Conservation (phyloP, 2,888 invertebrate genomes). For the Deilephila elpenor region DNA sequence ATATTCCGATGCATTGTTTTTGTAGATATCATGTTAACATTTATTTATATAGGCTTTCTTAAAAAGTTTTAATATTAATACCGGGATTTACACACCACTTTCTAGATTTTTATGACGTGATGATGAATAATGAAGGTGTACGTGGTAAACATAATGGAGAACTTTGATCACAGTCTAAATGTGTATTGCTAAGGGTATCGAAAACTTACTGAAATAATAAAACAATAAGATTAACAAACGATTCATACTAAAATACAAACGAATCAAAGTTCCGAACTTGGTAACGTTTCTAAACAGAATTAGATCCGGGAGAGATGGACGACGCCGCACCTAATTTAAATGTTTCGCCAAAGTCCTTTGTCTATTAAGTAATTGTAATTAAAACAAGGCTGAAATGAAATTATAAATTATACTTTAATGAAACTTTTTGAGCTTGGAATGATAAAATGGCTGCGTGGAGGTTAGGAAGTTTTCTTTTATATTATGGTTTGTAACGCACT, state of each 20-base stretch:
- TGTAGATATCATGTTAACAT: no score
- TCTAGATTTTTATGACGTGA: no score
- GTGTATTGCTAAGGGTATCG: no score
- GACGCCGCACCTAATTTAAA: constrained; percentile 20
- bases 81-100: no score
- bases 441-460: background rate
- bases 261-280: background rate
- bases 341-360: constrained; percentile 1
- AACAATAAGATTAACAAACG: background rate
- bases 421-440: constrained; percentile 22
- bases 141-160: no score
- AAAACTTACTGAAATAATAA: no score
- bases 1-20: no score
- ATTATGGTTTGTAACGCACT: no score
- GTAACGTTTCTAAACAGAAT: constrained; percentile 1
- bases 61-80: no score
- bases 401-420: constrained; percentile 25
- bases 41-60: no score
- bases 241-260: background rate
- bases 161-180: no score
- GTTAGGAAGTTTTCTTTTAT: background rate
- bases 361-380: constrained; percentile 30
- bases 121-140: no score
- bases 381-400: constrained; percentile 21
- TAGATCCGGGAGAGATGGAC: background rate